Evolutionary conservation across 2,888 invertebrate species (phyloP), one percentile per base, ranked within the genome.

Genomic region (Dryomyza anilis): DNA sequence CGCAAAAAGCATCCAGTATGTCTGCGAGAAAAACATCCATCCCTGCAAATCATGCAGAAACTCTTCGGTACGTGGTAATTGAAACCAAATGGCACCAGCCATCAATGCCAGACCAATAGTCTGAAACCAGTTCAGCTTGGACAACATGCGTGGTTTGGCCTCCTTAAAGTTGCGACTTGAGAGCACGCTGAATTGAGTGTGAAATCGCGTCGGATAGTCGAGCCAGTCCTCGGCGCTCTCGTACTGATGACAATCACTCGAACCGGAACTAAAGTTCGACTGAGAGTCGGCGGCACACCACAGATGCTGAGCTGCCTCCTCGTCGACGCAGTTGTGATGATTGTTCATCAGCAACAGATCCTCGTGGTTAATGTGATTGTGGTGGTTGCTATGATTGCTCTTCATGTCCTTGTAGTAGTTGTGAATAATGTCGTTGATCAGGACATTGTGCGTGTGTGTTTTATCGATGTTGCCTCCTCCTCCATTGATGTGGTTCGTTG

Each of bases 1-100:
- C 19, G 92, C 90, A 78, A 91, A 91, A 65, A 93, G 85, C 89
- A 91, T 92, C 92, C 92, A 92, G 78, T 92, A 92, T 25, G 90
- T 91, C 58, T 91, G 90, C 65, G 91, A 91, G 83, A 92, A 93
- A 81, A 92, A 93, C 89, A 93, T 89, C 91, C 91, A 91, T 53
- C 92, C 93, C 82, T 91, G 90, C 68, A 92, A 88, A 81, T 93
- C 92, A 72, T 90, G 88, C 63, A 93, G 84, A 12, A 89, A 88
- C 71, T 89, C 89, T 79, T 93, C 93, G 43, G 86, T 88, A 65
- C 92, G 84, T n/a, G 90, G 89, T 73, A 92, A 83, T 78, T 91
- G 89, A 76, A 91, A 91, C 93, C 93, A 93, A 57, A 93, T 85
- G 29, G 91, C 85, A 12, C 93, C 92, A 1, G 91, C 89, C 82